Percentiles rank a stretch among this genome's conserved stretches.
These are phyloP conservation scores for Rhagoletis zephyria DNA, from an alignment of 1,140 invertebrate species.

Conservation along the genomic window DNA sequence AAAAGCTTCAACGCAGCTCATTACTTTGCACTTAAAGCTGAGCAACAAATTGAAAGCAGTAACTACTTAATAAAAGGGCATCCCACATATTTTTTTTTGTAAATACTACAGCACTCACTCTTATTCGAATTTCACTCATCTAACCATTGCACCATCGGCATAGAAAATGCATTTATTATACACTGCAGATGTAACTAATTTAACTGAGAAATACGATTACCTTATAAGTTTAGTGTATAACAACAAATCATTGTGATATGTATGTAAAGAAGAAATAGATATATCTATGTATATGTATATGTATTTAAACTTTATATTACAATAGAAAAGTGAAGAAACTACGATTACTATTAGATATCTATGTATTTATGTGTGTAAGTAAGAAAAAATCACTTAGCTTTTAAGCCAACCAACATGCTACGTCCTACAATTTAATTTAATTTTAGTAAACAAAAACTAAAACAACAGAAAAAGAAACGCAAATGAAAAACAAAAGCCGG, in stretches of 20 bases:
- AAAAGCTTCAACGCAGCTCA: too few species aligned
- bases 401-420: constrained; percentile 36
- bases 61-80: neutral
- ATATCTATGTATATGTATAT: neutral
- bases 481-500: neutral
- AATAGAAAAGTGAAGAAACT: neutral
- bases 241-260: constrained; percentile 46
- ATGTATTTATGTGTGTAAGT: neutral
- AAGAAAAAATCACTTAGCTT: constrained; percentile 11
- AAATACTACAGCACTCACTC: neutral
- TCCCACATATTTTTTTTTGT: neutral
- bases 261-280: constrained; percentile 22
- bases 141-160: neutral
- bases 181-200: neutral
- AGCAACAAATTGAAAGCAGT: too few species aligned
- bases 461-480: neutral
- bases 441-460: constrained; percentile 10
- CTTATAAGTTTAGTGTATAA: neutral
- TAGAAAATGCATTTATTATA: constrained; percentile 23
- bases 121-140: neutral
- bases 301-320: constrained; percentile 2
- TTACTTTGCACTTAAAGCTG: too few species aligned
- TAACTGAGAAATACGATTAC: constrained; percentile 8
- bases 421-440: constrained; percentile 44
- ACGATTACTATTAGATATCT: constrained; percentile 11